Evolutionary conservation across 92 coral and sea anemone genomes (phyloP), one percentile per base, ranked within the genome.

Genomic region (Zoanthus solanderi): DNA sequence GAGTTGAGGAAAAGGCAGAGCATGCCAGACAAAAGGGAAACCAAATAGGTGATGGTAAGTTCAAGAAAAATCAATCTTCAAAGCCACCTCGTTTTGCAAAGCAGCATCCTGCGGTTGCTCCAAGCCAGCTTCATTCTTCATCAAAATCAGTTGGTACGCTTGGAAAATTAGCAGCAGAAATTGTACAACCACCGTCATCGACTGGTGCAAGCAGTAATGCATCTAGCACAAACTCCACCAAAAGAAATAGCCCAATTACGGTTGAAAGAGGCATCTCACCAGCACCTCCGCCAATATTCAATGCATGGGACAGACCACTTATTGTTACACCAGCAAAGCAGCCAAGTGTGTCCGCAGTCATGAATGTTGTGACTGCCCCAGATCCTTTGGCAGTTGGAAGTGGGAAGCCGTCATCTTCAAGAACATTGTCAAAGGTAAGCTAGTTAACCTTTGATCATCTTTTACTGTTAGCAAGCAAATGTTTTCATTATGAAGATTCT

Each of bases 381-480:
- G 99, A 97, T 84, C 99, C 99, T 78, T 90, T 97, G 18, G 99
- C 99, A 61, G 99, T 97, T 84, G 99, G 99, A 48, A 97, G 99
- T 83, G 99, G 99, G 9, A 97, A 97, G 80, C 99, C 99, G 12
- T 90, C 93, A 15, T 91, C 94, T 30, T 82, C 94, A 18, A 75
- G 98, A 28, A 86, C 79, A 11, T 37, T 90, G 17, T 90, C 78
- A 53, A 88, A 90, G 48, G 98, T 92, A 16, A 88, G 90, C 84
- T 16, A 23, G 5, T 30, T 30, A 52, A 76, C 5, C 28, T 23
- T 42, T 6, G 18, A 44, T 75, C 31, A 29, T 76, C 13, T 14
- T 29, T 67, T 7, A 37, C 2, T 37, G 42, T 18, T 67, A 34
- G 44, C 75, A 31, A 30, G 16, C 67, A 47, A 60, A 60, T 8